Evolutionary conservation across 2,113 vertebrate species (phyloP).

Genomic region (Glaucidium brasilianum): DNA sequence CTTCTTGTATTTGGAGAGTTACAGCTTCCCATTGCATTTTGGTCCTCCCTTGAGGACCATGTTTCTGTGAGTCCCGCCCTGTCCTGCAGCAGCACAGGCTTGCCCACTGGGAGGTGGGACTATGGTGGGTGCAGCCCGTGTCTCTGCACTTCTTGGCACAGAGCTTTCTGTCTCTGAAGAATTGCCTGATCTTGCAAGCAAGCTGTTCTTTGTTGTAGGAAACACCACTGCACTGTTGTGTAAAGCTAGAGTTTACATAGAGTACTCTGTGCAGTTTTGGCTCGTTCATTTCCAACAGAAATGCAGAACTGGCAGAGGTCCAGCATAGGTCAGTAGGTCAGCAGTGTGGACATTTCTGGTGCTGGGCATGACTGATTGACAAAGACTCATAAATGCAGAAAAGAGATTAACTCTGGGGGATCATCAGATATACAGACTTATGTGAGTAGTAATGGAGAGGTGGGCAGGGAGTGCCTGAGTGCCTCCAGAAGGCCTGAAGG

Average conservation of each 20-base stretch:
- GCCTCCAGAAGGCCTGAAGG: neutral
- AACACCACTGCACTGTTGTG: fast-evolving
- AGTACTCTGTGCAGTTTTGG: neutral
- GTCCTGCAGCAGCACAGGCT: neutral
- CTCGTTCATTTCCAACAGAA: neutral
- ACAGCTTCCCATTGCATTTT: neutral
- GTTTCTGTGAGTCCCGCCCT: neutral
- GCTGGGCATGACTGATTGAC: neutral
- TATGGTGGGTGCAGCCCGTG: fast-evolving
- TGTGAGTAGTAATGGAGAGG: neutral
- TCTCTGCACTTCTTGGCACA: neutral
- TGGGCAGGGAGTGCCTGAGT: neutral
- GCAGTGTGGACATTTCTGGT: neutral
- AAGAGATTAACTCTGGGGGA: neutral
- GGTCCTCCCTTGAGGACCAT: neutral
- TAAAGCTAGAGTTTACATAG: neutral
- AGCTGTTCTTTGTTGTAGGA: neutral
- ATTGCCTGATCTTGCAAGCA: neutral
- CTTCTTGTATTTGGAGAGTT: neutral
- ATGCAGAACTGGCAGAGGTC: neutral
- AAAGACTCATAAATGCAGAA: neutral
- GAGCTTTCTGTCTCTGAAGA: neutral
- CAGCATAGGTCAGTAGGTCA: fast-evolving
- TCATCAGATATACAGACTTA: neutral
- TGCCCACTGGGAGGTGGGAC: fast-evolving